These are phyloP conservation scores for human (Homo sapiens) DNA, from an alignment of 2,113 vertebrate genomes.

Conservation along the genomic window DNA sequence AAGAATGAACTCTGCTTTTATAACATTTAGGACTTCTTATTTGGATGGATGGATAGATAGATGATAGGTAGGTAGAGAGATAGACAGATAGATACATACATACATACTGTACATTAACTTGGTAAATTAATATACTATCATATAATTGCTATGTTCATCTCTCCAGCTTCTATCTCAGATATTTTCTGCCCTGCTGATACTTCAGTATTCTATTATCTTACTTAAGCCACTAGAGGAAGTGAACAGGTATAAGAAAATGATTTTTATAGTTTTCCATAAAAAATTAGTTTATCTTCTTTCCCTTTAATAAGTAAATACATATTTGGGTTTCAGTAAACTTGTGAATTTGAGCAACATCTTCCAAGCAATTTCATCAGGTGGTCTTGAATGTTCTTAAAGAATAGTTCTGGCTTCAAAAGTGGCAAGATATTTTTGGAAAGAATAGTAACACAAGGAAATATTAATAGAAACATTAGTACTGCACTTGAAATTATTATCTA, in stretches of 20 bases:
- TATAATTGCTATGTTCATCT: neutral
- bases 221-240: neutral
- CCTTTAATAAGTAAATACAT: neutral
- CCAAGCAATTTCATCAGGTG: neutral
- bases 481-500: fast-evolving
- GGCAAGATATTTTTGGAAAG: neutral
- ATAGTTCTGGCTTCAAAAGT: neutral
- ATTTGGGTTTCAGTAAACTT: neutral
- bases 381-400: neutral
- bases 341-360: neutral
- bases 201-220: neutral
- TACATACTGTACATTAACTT: neutral
- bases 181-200: neutral
- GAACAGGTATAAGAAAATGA: neutral
- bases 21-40: neutral
- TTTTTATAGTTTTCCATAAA: neutral
- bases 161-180: neutral
- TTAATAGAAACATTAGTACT: neutral
- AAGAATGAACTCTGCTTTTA: neutral
- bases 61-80: neutral
- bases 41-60: neutral
- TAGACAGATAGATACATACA: neutral
- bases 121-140: neutral
- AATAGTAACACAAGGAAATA: neutral
- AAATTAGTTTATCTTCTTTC: neutral